phyloP scores from a whole-genome alignment of 2,113 vertebrate genomes.

The Rhea americana region DNA sequence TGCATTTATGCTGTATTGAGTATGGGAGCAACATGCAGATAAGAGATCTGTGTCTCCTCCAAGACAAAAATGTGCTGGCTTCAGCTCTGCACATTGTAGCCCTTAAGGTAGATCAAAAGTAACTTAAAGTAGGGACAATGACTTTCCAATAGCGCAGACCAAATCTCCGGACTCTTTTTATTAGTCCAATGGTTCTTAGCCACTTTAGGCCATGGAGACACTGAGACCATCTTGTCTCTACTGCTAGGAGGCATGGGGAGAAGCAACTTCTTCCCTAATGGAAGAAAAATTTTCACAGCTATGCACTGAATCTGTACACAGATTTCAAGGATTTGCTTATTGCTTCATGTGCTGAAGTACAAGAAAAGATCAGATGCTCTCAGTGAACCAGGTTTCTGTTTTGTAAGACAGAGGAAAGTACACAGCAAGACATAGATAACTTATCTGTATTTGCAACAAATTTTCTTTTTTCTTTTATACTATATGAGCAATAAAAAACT shows the following conservation, averaged over 20 bases:
- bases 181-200: neutral
- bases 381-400: conserved; percentile 23
- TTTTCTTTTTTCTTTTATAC: neutral
- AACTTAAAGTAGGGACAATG: neutral
- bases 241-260: neutral
- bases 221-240: neutral
- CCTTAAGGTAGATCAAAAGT: neutral
- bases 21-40: conserved; percentile 1
- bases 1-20: neutral
- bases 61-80: conserved; percentile 9
- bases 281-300: neutral
- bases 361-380: neutral
- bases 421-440: conserved; percentile 42
- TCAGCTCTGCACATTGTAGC: neutral
- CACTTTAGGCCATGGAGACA: neutral
- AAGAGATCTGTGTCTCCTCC: conserved; percentile 4
- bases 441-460: conserved; percentile 25
- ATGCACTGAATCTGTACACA: neutral
- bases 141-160: neutral
- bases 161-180: neutral
- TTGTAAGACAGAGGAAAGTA: conserved; percentile 56
- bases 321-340: neutral
- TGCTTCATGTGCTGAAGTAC: neutral
- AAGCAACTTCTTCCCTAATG: neutral
- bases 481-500: conserved; percentile 44